Conservation (phyloP, 1,140 invertebrate species). For the Papilio machaon region DNA sequence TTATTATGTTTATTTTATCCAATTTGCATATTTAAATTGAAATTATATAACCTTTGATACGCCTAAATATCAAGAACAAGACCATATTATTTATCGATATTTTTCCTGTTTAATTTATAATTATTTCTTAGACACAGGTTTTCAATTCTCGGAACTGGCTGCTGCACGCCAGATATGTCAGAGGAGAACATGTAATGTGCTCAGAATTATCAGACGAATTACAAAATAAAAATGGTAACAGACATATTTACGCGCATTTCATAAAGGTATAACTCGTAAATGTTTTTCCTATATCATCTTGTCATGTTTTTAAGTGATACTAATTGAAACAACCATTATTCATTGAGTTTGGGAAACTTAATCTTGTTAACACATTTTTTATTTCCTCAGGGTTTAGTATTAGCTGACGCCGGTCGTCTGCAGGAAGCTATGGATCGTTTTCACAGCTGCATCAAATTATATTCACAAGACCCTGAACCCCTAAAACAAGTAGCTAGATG, state of each 20-base stretch:
- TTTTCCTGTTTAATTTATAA: background rate
- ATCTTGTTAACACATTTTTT: background rate
- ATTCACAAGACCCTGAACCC: slow-evolving; percentile 71
- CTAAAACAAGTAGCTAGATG: slow-evolving; percentile 76
- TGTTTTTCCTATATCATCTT: background rate
- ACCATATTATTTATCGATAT: no score
- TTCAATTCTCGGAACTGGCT: slow-evolving; percentile 67
- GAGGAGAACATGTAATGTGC: slow-evolving; percentile 67
- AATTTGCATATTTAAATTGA: background rate
- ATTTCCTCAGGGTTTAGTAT: slow-evolving; percentile 60
- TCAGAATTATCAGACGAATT: slow-evolving; percentile 65
- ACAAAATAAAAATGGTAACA: slow-evolving; percentile 61
- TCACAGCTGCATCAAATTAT: slow-evolving; percentile 69
- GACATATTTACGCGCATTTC: slow-evolving; percentile 70
- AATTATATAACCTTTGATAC: background rate
- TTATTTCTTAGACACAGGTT: slow-evolving; percentile 53
- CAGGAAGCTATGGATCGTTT: slow-evolving; percentile 75
- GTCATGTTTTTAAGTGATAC: background rate
- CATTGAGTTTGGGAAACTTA: background rate
- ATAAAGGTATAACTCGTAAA: slow-evolving; percentile 58
- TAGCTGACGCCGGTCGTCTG: slow-evolving; percentile 66
- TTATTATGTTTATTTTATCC: background rate
- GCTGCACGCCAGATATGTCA: slow-evolving; percentile 68
- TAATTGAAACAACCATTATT: no score
- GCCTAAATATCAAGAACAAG: no score